Base-by-base conservation (phyloP, 2,113 vertebrate species). In the Taxidea taxus region DNA sequence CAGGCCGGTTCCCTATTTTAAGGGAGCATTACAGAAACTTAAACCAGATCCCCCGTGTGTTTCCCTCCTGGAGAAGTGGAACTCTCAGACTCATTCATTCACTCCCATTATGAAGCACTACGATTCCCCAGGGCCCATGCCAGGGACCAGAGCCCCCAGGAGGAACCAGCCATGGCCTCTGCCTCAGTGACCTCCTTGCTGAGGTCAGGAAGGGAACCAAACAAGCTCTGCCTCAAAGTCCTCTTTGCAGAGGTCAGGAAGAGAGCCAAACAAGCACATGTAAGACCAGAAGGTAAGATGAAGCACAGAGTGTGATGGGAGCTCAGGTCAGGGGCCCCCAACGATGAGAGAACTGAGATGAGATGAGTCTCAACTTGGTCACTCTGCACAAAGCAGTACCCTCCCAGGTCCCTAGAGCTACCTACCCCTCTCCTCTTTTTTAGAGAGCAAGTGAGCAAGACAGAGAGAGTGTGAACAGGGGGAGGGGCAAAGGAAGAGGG, bases 301-400 rank as follows among this genome's bases (percentile, higher is more conserved):
- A 82, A 39, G 42, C 51, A 6, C 21, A 34, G 74, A 37, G 11
- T 8, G 4, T 7, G 49, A 16, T 1, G 31, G 4, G 31, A 34
- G 34, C 34, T 23, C 37, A 16, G 39, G 34, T 11, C 54, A 18
- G 51, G 42, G 82, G 47, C 14, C n/a, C 31, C 42, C 23, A 51
- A 0, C 0, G 3, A 9, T 34, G 49, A 70, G 34, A 10, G 37
- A 4, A 11, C 51, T n/a, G 16, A 68, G 99, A 99, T 0, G 99
- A 99, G 98, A 99, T 99, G 98, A 98, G 99, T 96, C 96, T 56
- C 42, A 4, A 0, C n/a, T 77, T 44, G 6, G 3, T 4, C 27
- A 8, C 21, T 68, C 58, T 64, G 10, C 44, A 7, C 13, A 31
- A n/a, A 20, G 16, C 27, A 47, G 1, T 2, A 9, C 23, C 39